Percentiles rank a stretch among this genome's conserved stretches.
phyloP scores from a whole-genome alignment of 2,797 vertebrate genomes.

The Hyperoplus lanceolatus region DNA sequence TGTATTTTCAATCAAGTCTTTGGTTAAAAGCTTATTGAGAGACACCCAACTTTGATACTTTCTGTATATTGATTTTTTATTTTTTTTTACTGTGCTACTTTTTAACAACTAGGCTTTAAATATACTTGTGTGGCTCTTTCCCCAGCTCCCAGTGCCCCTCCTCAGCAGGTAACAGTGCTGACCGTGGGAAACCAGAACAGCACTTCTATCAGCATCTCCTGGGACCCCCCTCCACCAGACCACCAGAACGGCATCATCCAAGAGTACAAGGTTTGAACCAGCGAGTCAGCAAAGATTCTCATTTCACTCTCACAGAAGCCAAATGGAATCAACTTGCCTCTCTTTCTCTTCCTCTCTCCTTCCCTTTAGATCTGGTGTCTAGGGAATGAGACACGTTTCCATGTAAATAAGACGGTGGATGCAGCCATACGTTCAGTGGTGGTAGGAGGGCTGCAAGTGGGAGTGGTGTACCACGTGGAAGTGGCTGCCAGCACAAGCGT shows the following conservation, averaged over 20 bases:
- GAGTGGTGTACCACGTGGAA: conserved; percentile 95
- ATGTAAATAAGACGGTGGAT: conserved; percentile 98
- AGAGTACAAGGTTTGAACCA: conserved; percentile 93
- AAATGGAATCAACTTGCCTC: conserved; percentile 33
- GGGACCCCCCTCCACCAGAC: conserved; percentile 96
- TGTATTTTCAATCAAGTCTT: too few species aligned
- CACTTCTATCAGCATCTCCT: conserved; percentile 98
- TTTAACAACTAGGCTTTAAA: too few species aligned
- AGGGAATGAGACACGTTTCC: conserved; percentile 97
- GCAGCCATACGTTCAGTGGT: conserved; percentile 97
- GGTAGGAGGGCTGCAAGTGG: conserved; percentile 95
- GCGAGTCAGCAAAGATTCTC: conserved; percentile 14
- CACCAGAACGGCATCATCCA: conserved; percentile 99
- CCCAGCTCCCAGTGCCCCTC: conserved; percentile 96
- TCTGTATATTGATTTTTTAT: too few species aligned
- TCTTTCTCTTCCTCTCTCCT: neutral
- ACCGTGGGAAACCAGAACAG: conserved; percentile 97
- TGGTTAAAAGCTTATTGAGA: too few species aligned
- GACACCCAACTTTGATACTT: too few species aligned
- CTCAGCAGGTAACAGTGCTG: conserved; percentile 97
- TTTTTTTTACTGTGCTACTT: too few species aligned
- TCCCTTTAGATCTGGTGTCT: conserved; percentile 95
- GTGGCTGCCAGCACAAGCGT: conserved; percentile 98
- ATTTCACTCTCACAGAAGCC: conserved; percentile 6
- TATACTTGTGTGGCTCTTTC: conserved; percentile 28